Evolutionary conservation across 1,140 invertebrate genomes (phyloP).

Genomic region (Lasioglossum albipes): DNA sequence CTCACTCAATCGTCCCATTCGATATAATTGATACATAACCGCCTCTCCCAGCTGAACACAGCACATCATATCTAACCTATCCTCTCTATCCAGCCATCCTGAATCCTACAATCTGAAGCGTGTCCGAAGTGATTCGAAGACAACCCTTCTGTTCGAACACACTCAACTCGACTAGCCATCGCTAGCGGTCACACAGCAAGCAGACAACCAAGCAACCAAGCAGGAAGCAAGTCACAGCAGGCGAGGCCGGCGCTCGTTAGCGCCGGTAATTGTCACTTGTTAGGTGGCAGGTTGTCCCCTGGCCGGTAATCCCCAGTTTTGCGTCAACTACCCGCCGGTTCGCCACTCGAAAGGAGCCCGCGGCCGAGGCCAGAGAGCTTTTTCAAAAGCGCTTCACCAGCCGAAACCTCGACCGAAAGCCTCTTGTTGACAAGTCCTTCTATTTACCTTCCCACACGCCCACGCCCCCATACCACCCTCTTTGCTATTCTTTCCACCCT

Average conservation of each 20-base stretch:
- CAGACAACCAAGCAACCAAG: too few relatives aligned
- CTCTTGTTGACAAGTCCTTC: conserved; percentile 48
- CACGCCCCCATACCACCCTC: background rate
- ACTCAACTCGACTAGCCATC: too few relatives aligned
- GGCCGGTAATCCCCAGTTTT: conserved; percentile 40
- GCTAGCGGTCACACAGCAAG: too few relatives aligned
- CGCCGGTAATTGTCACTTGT: conserved; percentile 76
- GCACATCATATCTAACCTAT: too few relatives aligned
- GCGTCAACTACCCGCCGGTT: conserved; percentile 18
- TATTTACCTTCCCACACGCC: conserved; percentile 44
- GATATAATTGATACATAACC: too few relatives aligned
- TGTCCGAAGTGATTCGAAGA: too few relatives aligned
- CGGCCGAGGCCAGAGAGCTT: conserved; percentile 24
- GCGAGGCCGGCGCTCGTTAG: conserved; percentile 69
- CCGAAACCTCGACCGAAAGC: conserved; percentile 42
- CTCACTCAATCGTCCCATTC: too few relatives aligned
- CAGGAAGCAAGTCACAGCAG: conserved; percentile 40
- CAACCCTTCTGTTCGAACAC: too few relatives aligned
- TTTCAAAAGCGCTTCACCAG: conserved; percentile 59
- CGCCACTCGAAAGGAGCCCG: conserved; percentile 47
- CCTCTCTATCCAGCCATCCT: too few relatives aligned
- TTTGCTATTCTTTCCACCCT: background rate
- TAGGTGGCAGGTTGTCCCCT: conserved; percentile 71
- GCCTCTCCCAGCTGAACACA: too few relatives aligned
- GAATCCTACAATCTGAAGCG: too few relatives aligned